phyloP scores from a whole-genome alignment of 2,797 vertebrate species.

The Lagocephalus sceleratus region DNA sequence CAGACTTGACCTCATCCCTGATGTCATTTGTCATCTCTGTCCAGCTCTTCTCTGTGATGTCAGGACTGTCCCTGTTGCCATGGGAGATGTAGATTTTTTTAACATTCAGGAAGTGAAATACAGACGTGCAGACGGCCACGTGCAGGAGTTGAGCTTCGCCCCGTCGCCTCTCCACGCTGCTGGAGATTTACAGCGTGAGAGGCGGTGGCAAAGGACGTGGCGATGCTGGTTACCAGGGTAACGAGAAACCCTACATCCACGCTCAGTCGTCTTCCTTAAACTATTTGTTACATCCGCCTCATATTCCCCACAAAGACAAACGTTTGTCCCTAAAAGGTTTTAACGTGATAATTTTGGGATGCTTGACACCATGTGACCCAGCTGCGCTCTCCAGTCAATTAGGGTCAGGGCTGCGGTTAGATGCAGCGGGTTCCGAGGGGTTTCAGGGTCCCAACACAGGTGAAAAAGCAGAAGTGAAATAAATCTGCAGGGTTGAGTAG shows the following conservation, averaged over 20 bases:
- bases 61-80: conserved; percentile 1
- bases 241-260: neutral
- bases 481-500: conserved; percentile 12
- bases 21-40: conserved; percentile 34
- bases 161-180: neutral
- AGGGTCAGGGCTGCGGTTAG: conserved; percentile 11
- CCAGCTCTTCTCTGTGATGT: neutral
- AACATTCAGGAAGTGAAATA: neutral
- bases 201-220: neutral
- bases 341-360: neutral
- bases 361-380: conserved; percentile 13
- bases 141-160: no score
- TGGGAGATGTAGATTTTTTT: neutral
- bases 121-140: neutral
- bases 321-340: neutral
- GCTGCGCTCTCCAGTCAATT: conserved; percentile 21
- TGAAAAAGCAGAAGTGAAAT: conserved; percentile 49
- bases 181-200: neutral
- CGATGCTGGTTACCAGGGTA: neutral
- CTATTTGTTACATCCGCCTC: no score
- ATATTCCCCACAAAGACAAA: no score
- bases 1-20: conserved; percentile 43
- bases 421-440: conserved; percentile 1
- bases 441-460: conserved; percentile 16
- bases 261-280: no score